Evolutionary conservation across 2,797 vertebrate species (phyloP), one percentile per base, ranked within the genome.

Genomic region (Heteromormyrus szaboi): DNA sequence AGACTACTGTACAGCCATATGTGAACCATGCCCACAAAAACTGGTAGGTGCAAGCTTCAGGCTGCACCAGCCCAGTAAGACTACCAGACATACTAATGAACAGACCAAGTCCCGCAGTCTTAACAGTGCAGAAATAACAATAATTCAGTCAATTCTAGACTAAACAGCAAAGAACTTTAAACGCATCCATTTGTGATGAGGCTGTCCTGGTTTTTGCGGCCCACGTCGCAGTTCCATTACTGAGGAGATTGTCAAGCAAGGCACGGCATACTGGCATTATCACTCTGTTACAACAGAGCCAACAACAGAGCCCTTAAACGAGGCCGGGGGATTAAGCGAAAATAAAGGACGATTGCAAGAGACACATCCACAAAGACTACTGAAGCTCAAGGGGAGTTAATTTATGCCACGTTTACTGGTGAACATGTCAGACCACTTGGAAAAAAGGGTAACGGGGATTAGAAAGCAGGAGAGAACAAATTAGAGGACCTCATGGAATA

Each of bases 391-490:
- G 0, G 37, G 33, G 53, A 86, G 50, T 56, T 54, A 59, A 29
- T 51, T 86, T 44, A 56, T 86, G 85, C 85, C 51, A 86, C 25
- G 29, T 86, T 59, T 59, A 46, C 19, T 86, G 33, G 29, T 19
- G 51, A 56, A 59, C 83, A 50, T 85, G 48, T 85, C 29, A 86
- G 51, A 86, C 29, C 51, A 86, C 51, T 59, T 59, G 48, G 6
- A 1, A 9, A 65, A 86, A 86, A 62, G 53, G 85, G 53, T 33
- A 86, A 86, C 25, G 8, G 85, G 54, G 85, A 86, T 86, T 86
- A 68, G 62, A 72, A 50, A 29, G 41, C 44, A 72, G 44, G 19
- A 88, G 25, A 41, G 22, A 68, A 48, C 37, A 59, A 88, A 72
- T 68, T 65, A 85, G 84, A 53, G 54, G 84, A 54, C 50, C 22